Conservation (phyloP, 2,113 vertebrate species). For the Nibea albiflora region DNA sequence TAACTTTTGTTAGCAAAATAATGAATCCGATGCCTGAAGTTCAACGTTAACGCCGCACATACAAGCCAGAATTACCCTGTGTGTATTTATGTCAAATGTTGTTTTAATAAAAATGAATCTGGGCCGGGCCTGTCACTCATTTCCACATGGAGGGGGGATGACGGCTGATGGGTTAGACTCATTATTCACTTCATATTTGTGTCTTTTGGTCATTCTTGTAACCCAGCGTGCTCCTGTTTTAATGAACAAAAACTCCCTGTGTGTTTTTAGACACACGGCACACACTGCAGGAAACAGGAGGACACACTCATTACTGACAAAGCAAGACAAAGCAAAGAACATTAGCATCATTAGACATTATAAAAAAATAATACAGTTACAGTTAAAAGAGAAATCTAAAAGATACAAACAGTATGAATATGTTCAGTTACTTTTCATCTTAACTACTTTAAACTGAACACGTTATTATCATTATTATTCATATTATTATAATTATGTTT, state of each 20-base stretch:
- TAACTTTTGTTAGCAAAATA: not conserved
- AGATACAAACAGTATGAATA: too few relatives aligned
- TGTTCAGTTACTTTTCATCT: too few relatives aligned
- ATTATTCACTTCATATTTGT: not conserved
- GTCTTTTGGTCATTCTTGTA: not conserved
- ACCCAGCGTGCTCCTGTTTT: not conserved
- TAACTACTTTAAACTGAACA: too few relatives aligned
- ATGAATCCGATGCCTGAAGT: not conserved
- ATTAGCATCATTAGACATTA: too few relatives aligned
- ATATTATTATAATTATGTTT: too few relatives aligned
- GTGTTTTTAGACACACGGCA: constrained; percentile 30
- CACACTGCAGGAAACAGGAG: constrained; percentile 17
- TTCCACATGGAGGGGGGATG: constrained; percentile 68
- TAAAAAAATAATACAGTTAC: too few relatives aligned
- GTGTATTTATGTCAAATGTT: constrained; percentile 1
- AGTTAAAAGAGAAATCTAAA: too few relatives aligned
- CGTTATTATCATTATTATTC: too few relatives aligned
- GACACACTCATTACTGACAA: constrained; percentile 57
- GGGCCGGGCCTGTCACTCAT: not conserved
- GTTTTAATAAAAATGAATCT: constrained; percentile 13
- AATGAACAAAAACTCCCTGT: not conserved
- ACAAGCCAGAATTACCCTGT: not conserved
- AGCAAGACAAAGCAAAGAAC: constrained; percentile 26
- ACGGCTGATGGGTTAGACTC: constrained; percentile 29
- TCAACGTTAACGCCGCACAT: not conserved